A percentile compares a stretch with the other conserved stretches of the same genome.
Evolutionary conservation across 2,888 invertebrate species (phyloP).

Genomic region (Drosophila buzzatii): DNA sequence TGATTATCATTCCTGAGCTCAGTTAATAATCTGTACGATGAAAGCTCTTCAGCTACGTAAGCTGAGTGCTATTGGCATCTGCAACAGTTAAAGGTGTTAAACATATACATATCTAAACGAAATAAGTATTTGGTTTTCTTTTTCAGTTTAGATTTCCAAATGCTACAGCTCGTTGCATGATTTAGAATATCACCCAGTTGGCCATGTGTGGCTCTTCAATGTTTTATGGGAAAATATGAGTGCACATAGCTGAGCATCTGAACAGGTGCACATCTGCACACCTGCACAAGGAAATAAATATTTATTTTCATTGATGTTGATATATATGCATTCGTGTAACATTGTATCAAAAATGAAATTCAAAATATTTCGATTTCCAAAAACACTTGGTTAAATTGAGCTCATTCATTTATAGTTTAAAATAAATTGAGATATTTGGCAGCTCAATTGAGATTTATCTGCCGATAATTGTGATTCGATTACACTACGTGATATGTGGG

Average conservation of each 20-base stretch:
- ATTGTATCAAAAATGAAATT: not conserved
- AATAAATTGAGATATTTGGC: not conserved
- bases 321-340: not conserved
- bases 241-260: not conserved
- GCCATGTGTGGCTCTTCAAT: not conserved
- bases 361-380: not conserved
- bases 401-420: not conserved
- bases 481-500: not conserved
- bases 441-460: not conserved
- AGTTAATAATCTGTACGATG: not conserved
- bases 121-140: not conserved
- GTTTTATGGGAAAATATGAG: conserved; percentile 4
- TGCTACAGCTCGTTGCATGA: not conserved
- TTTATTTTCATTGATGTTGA: not conserved
- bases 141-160: not conserved
- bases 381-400: not conserved
- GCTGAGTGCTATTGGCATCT: not conserved
- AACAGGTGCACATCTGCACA: not conserved
- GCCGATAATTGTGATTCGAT: not conserved
- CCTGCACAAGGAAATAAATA: conserved; percentile 5
- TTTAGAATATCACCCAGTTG: not conserved
- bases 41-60: not conserved
- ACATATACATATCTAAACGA: not conserved
- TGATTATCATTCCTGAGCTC: no score
- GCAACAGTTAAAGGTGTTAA: not conserved